Percentiles rank a stretch among this genome's conserved stretches.
phyloP scores from a whole-genome alignment of 2,888 invertebrate species.

The Lasiommata megera region DNA sequence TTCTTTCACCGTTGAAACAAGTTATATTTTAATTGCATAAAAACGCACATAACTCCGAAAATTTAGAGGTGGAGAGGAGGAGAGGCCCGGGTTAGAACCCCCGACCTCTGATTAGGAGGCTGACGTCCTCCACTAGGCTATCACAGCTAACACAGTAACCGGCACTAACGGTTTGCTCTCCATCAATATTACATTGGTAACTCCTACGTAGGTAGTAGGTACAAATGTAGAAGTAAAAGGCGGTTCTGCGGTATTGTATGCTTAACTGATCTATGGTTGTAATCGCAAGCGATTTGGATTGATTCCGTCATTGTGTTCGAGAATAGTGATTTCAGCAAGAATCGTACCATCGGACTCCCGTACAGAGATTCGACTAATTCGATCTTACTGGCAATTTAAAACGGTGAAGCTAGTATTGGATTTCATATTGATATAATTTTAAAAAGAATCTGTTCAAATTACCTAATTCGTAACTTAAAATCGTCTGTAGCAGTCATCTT shows the following conservation, averaged over 20 bases:
- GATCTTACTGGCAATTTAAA: constrained; percentile 39
- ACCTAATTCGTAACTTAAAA: not conserved
- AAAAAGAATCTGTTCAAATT: constrained; percentile 25
- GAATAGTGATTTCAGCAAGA: constrained; percentile 55
- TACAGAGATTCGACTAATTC: constrained; percentile 37
- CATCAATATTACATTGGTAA: too few species aligned
- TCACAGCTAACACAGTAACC: too few species aligned
- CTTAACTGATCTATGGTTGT: constrained; percentile 44
- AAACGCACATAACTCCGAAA: too few species aligned
- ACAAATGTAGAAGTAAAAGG: not conserved
- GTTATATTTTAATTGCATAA: too few species aligned
- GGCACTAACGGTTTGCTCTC: too few species aligned
- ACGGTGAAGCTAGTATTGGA: constrained; percentile 30
- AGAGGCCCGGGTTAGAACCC: too few species aligned
- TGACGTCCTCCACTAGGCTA: too few species aligned
- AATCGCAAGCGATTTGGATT: constrained; percentile 48
- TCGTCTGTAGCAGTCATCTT: not conserved
- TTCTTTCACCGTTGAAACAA: too few species aligned
- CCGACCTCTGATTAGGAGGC: too few species aligned
- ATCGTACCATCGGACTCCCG: constrained; percentile 49
- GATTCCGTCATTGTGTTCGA: constrained; percentile 54
- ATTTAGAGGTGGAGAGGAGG: too few species aligned
- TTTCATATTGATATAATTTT: constrained; percentile 33
- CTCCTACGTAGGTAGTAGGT: too few species aligned
- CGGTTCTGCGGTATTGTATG: constrained; percentile 9